Percentiles rank a stretch among this genome's conserved stretches.
Conservation (phyloP, 2,797 vertebrate species). For the Zalophus californianus region DNA sequence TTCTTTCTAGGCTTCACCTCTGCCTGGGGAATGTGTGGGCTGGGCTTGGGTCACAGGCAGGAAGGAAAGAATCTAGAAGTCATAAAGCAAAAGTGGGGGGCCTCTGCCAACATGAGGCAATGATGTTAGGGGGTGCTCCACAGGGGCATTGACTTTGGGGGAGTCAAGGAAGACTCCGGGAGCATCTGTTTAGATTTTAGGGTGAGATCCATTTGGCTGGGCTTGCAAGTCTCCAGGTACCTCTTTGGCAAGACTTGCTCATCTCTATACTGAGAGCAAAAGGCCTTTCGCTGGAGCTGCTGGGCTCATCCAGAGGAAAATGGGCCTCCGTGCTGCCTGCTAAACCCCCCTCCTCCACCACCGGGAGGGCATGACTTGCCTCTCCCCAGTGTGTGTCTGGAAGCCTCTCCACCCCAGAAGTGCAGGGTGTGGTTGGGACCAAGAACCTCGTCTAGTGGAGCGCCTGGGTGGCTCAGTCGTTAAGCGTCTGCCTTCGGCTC, state of each 20-base stretch:
- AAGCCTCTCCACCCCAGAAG: not conserved
- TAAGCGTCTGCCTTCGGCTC: no score
- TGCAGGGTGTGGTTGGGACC: not conserved
- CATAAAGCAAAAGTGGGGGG: not conserved
- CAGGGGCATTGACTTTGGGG: not conserved
- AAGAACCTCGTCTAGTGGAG: not conserved
- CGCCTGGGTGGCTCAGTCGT: no score
- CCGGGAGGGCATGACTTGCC: rapidly evolving
- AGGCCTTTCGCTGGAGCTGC: not conserved
- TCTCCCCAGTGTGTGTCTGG: not conserved
- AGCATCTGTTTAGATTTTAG: not conserved
- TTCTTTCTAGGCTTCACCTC: not conserved
- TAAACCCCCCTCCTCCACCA: not conserved
- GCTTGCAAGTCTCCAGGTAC: not conserved
- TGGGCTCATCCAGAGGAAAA: not conserved
- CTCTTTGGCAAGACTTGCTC: not conserved
- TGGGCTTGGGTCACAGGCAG: not conserved
- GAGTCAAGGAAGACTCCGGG: not conserved
- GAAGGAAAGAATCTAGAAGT: not conserved
- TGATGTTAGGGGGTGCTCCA: not conserved
- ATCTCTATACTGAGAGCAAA: not conserved
- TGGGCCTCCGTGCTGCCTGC: not conserved
- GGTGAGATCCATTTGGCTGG: not conserved
- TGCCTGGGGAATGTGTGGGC: not conserved
- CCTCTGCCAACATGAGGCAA: not conserved